These are phyloP conservation scores for Rynchops niger DNA, from an alignment of 2,113 vertebrate genomes.

Conservation along the genomic window DNA sequence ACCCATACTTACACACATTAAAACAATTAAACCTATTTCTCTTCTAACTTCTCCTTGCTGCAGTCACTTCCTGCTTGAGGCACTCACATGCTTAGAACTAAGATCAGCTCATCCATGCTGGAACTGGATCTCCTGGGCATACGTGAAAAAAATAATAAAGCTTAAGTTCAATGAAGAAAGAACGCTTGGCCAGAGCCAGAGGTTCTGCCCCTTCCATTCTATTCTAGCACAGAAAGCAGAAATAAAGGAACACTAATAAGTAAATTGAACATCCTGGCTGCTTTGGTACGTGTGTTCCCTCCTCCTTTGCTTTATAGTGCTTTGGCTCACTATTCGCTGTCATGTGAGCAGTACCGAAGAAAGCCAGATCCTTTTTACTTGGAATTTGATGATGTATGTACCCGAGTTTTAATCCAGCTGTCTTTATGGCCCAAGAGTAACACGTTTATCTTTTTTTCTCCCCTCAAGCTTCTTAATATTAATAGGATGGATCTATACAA, in stretches of 20 bases:
- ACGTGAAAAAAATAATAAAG: neutral
- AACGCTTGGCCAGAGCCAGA: neutral
- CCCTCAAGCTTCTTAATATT: neutral
- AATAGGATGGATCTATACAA: neutral
- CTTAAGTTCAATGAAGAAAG: neutral
- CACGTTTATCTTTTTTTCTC: neutral
- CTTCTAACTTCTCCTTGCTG: neutral
- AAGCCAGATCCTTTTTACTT: constrained; percentile 21
- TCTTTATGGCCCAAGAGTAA: neutral
- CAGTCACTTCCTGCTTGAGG: neutral
- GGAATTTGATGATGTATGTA: neutral
- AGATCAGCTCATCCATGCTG: neutral
- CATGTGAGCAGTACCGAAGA: neutral
- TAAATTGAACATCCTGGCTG: neutral
- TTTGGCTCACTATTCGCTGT: neutral
- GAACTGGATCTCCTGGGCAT: neutral
- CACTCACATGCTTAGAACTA: neutral
- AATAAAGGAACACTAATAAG: neutral
- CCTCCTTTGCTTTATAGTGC: neutral
- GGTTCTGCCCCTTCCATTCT: neutral
- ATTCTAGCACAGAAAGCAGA: constrained; percentile 16
- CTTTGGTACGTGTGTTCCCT: neutral
- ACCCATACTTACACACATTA: neutral
- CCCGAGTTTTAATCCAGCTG: neutral
- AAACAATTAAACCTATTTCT: neutral